phyloP scores from a whole-genome alignment of 2,888 invertebrate genomes.

The Melikaiella ostensackeni region DNA sequence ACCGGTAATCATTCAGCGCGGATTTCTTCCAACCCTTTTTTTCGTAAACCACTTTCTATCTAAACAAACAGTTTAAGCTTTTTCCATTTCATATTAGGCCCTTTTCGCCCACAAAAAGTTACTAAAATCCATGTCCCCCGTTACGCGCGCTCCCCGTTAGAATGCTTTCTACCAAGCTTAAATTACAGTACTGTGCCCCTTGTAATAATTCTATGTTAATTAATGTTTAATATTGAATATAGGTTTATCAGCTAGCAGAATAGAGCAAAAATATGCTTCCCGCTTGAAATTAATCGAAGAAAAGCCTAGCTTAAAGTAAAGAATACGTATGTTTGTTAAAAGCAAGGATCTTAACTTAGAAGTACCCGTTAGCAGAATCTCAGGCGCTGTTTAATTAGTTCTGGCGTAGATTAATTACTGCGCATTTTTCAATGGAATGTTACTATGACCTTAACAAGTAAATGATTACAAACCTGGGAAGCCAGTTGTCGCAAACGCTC shows the following conservation, averaged over 20 bases:
- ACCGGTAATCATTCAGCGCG: too few species aligned
- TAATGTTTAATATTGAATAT: too few species aligned
- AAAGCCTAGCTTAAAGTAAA: slow-evolving; percentile 33
- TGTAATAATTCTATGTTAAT: background rate
- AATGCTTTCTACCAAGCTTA: too few species aligned
- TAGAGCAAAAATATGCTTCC: slow-evolving; percentile 12
- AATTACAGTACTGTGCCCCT: background rate
- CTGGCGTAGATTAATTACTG: slow-evolving; percentile 22
- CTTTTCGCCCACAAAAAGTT: too few species aligned
- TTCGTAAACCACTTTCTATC: too few species aligned
- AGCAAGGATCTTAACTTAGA: slow-evolving; percentile 9
- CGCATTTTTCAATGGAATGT: background rate
- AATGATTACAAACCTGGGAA: slow-evolving; percentile 81
- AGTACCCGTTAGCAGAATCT: slow-evolving; percentile 11
- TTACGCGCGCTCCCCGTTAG: too few species aligned
- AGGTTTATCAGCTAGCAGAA: background rate
- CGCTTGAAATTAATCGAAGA: slow-evolving; percentile 33
- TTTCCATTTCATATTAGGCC: too few species aligned
- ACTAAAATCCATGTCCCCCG: too few species aligned
- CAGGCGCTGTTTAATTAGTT: slow-evolving; percentile 1
- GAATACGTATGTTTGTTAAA: slow-evolving; percentile 24
- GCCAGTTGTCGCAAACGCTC: slow-evolving; percentile 92
- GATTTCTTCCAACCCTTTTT: too few species aligned
- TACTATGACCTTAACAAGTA: slow-evolving; percentile 1
- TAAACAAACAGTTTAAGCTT: too few species aligned